Conservation (phyloP, 2,888 invertebrate genomes). For the Agapostemon virescens region DNA sequence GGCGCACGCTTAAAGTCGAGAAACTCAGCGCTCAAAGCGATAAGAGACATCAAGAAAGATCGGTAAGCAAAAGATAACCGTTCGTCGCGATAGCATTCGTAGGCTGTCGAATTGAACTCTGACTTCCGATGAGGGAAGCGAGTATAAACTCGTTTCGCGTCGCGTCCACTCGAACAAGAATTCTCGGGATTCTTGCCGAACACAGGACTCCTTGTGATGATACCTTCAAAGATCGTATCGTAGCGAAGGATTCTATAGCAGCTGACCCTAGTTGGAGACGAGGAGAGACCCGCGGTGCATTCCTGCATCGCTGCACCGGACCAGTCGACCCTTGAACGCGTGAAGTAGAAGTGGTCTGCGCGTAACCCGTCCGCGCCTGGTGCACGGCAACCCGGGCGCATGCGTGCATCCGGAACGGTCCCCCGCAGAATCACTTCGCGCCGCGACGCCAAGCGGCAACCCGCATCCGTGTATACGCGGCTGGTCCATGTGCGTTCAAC, state of each 20-base stretch:
- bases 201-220: slow-evolving; percentile 13
- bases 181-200: slow-evolving; percentile 30
- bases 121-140: too few relatives aligned
- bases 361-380: slow-evolving; percentile 62
- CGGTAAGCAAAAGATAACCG: too few relatives aligned
- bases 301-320: slow-evolving; percentile 44
- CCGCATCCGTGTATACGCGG: slow-evolving; percentile 58
- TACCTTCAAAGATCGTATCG: slow-evolving; percentile 46
- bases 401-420: slow-evolving; percentile 54
- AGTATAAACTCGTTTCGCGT: background rate
- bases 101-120: background rate
- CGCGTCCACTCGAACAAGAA: slow-evolving; percentile 19
- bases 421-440: slow-evolving; percentile 75
- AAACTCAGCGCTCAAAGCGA: too few relatives aligned
- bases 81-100: background rate
- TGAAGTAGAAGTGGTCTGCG: slow-evolving; percentile 61
- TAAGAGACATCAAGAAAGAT: too few relatives aligned
- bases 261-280: slow-evolving; percentile 46
- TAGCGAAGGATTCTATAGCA: slow-evolving; percentile 28
- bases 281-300: slow-evolving; percentile 32
- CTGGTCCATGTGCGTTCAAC: slow-evolving; percentile 67
- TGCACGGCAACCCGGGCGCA: slow-evolving; percentile 60
- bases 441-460: slow-evolving; percentile 72
- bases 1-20: too few relatives aligned
- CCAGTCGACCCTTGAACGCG: slow-evolving; percentile 54